These are phyloP conservation scores for Drosophila mettleri DNA, from an alignment of 2,888 invertebrate species.

Conservation along the genomic window DNA sequence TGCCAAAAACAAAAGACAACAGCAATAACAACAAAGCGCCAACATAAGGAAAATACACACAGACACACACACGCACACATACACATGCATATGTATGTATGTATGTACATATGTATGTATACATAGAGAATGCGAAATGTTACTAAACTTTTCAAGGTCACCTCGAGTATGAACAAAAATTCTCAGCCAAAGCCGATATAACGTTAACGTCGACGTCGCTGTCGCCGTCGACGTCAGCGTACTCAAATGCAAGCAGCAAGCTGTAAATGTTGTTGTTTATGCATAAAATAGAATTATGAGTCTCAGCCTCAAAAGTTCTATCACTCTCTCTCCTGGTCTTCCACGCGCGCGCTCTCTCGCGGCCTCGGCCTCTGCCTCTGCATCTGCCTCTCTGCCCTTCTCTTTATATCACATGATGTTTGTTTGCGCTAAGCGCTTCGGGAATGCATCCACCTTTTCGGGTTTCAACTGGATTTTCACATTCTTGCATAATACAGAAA, in stretches of 20 bases:
- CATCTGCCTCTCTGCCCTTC: background rate
- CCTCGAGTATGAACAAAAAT: slow-evolving; percentile 76
- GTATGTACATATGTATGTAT: background rate
- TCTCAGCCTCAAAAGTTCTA: slow-evolving; percentile 13
- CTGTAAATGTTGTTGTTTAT: slow-evolving; percentile 28
- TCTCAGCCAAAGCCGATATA: slow-evolving; percentile 29
- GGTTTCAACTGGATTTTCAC: slow-evolving; percentile 9
- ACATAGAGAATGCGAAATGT: slow-evolving; percentile 64
- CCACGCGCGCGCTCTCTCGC: background rate
- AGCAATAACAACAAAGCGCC: slow-evolving; percentile 36
- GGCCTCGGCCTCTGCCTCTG: background rate
- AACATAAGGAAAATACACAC: slow-evolving; percentile 43
- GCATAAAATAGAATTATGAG: slow-evolving; percentile 26
- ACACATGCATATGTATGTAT: background rate
- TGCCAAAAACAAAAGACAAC: slow-evolving; percentile 57
- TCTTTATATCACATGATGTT: slow-evolving; percentile 34
- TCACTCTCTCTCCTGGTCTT: background rate
- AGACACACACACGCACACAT: slow-evolving; percentile 2
- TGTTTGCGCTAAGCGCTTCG: slow-evolving; percentile 8
- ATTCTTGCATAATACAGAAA: background rate
- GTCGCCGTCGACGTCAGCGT: slow-evolving; percentile 3
- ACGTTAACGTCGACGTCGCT: slow-evolving; percentile 10
- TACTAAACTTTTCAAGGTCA: slow-evolving; percentile 82
- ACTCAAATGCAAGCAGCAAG: slow-evolving; percentile 27
- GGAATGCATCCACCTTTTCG: slow-evolving; percentile 16